Evolutionary conservation across 1,140 invertebrate genomes (phyloP), one percentile per base, ranked within the genome.

Genomic region (Oryctes rhinoceros): DNA sequence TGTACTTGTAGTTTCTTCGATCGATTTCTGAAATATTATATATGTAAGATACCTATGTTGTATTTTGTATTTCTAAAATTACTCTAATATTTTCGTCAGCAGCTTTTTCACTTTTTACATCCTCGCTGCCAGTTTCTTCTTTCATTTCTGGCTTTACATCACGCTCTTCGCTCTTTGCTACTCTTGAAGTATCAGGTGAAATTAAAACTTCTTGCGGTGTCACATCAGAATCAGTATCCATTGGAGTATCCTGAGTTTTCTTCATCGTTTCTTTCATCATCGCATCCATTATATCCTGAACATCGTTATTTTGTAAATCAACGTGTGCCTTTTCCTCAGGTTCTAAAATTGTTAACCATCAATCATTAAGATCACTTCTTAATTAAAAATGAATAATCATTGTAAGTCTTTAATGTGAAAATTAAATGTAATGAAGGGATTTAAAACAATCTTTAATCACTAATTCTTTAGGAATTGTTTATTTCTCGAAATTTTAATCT

Each of bases 251-350:
- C 53, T 83, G 81, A n/a, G 80, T 77, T 53, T 86, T 86, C 80
- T 87, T 86, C 87, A 89, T 88, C 9, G 85, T 87, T 81, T 89
- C 85, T 80, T 88, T 88, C 89, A 90, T 89, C 78, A 90, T 85
- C 15, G 86, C 85, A 78, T 90, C 89, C 83, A 90, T 88, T 79
- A 90, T 85, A 44, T 89, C 87, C 80, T 90, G 89, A 15, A 89
- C 86, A 82, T 89, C 88, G 9, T 86, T 79, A 47, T 7, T 30
- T 3, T 79, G 44, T 49, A 78, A 18, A n/a, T 59, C 20, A 30
- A 30, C 4, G 30, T 35, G 65, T 30, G 5, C 18, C 65, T 67
- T 67, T 35, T 30, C 65, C 6, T 67, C 65, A 20, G 20, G 4
- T 78, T 48, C 76, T 78, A 78, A 49, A 78, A 78, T 47, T 39